phyloP scores from a whole-genome alignment of 2,113 vertebrate species.

The Stigmatopora nigra region DNA sequence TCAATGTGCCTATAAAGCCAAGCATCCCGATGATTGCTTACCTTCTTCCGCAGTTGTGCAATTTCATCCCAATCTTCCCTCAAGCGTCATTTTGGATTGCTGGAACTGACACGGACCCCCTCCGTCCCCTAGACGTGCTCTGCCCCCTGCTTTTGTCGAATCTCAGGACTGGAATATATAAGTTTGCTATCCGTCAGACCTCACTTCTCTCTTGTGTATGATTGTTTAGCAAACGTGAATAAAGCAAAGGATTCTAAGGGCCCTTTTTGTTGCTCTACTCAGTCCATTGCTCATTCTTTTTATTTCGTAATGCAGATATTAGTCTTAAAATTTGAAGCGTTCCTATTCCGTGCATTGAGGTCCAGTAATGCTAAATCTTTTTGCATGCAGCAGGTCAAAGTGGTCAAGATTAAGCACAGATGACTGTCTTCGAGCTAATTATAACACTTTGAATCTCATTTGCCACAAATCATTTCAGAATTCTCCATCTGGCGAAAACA shows the following conservation, averaged over 20 bases:
- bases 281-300: neutral
- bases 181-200: conserved; percentile 63
- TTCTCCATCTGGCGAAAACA: conserved; percentile 1
- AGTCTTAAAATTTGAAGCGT: conserved; percentile 33
- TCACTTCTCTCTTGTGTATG: conserved; percentile 64
- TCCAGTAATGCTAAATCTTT: conserved; percentile 34
- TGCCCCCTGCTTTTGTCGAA: conserved; percentile 65
- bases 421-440: conserved; percentile 8
- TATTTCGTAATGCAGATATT: conserved; percentile 43
- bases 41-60: conserved; percentile 50
- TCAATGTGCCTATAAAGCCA: conserved; percentile 68
- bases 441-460: conserved; percentile 22
- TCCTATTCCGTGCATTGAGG: conserved; percentile 11
- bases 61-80: conserved; percentile 50
- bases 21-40: conserved; percentile 67
- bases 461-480: conserved; percentile 25
- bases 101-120: conserved; percentile 55
- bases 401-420: no score
- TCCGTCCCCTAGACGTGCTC: conserved; percentile 48
- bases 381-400: conserved; percentile 20
- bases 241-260: conserved; percentile 61
- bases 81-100: conserved; percentile 61
- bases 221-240: conserved; percentile 70
- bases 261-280: conserved; percentile 27
- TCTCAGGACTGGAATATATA: conserved; percentile 70